These are phyloP conservation scores for Tympanoctomys barrerae DNA, from an alignment of 2,797 vertebrate genomes.

Conservation along the genomic window DNA sequence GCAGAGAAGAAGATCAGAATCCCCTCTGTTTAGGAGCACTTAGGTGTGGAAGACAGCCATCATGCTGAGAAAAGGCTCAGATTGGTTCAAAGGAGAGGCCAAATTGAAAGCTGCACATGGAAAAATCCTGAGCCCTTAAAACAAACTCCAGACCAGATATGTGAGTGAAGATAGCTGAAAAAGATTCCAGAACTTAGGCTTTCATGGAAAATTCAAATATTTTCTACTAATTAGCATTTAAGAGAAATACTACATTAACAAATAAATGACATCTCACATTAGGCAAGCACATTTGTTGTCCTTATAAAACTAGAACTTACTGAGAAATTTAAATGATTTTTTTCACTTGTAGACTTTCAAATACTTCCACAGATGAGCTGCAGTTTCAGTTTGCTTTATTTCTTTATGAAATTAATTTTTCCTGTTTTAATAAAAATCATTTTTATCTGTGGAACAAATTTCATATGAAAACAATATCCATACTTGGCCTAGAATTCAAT, in stretches of 20 bases:
- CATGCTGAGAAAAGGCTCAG: not conserved
- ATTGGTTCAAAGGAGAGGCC: not conserved
- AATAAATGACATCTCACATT: not conserved
- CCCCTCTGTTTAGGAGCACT: not conserved
- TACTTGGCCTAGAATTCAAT: too few relatives aligned
- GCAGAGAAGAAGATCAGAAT: not conserved
- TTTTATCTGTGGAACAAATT: too few relatives aligned
- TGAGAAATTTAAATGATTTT: too few relatives aligned
- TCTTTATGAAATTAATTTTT: too few relatives aligned
- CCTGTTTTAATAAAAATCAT: too few relatives aligned
- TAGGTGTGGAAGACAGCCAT: not conserved
- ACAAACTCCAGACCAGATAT: not conserved
- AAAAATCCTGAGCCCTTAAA: not conserved
- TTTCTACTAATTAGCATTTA: not conserved
- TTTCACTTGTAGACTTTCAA: too few relatives aligned
- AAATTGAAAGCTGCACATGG: not conserved
- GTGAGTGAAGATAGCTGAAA: not conserved
- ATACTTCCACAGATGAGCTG: not conserved
- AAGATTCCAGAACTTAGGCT: not conserved
- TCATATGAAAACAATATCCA: too few relatives aligned
- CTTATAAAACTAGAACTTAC: not conserved
- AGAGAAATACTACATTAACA: not conserved
- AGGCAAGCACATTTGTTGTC: not conserved
- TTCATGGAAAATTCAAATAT: not conserved
- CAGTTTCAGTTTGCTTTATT: not conserved